phyloP scores from a whole-genome alignment of 2,113 vertebrate species.

The Panthera leo region DNA sequence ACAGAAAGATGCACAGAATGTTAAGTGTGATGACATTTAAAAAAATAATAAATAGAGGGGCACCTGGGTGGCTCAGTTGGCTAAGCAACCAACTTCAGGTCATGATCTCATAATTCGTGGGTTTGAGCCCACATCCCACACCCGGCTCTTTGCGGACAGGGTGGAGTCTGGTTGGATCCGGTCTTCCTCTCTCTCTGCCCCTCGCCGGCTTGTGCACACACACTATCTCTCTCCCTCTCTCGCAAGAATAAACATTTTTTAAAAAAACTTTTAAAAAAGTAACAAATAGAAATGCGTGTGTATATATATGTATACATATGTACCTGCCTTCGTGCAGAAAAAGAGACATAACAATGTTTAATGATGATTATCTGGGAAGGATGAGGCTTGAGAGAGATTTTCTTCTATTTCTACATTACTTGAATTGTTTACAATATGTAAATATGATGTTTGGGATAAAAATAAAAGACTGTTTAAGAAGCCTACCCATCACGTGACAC shows the following conservation, averaged over 20 bases:
- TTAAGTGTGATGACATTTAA: not conserved
- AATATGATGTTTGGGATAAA: not conserved
- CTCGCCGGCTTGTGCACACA: too few species aligned
- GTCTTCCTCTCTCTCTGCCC: too few species aligned
- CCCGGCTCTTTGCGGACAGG: too few species aligned
- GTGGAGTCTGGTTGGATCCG: too few species aligned
- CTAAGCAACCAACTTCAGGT: too few species aligned
- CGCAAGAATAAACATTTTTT: too few species aligned
- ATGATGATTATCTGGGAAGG: not conserved
- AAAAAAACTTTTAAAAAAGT: too few species aligned
- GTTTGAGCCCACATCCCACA: too few species aligned
- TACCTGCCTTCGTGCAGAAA: not conserved
- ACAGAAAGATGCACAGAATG: not conserved
- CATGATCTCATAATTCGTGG: too few species aligned
- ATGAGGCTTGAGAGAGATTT: not conserved
- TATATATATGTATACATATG: not conserved
- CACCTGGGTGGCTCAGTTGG: too few species aligned
- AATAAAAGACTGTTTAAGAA: constrained; percentile 35
- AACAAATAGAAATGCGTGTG: accelerated
- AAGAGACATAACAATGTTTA: not conserved
- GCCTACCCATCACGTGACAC: not conserved
- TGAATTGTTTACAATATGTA: not conserved
- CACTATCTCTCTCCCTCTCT: too few species aligned
- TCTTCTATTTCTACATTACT: not conserved
- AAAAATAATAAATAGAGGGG: not conserved